phyloP scores from a whole-genome alignment of 2,888 invertebrate species.

The Ectobius pallidus region DNA sequence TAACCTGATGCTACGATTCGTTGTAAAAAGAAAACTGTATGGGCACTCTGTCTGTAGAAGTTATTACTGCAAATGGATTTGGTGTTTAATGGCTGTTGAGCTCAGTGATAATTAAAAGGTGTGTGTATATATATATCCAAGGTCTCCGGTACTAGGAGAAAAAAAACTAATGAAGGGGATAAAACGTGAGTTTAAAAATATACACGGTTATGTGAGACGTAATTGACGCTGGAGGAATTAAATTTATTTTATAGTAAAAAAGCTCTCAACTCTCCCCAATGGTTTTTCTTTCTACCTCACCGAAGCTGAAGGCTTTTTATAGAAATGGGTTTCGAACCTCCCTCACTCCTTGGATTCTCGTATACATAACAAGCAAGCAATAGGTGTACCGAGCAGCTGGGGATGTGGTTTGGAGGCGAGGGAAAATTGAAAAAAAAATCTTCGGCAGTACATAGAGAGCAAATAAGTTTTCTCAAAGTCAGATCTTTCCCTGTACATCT shows the following conservation, averaged over 20 bases:
- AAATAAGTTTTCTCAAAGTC: conserved; percentile 29
- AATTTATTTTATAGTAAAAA: conserved; percentile 19
- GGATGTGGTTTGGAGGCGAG: not conserved
- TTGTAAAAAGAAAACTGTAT: not conserved
- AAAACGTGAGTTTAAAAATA: not conserved
- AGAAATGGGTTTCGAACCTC: not conserved
- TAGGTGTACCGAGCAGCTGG: not conserved
- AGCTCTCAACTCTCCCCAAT: not conserved
- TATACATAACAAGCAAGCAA: not conserved
- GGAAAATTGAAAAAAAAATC: conserved; percentile 17
- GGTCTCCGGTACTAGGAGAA: not conserved
- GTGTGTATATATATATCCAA: not conserved
- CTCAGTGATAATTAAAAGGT: conserved; percentile 2
- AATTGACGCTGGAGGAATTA: not conserved
- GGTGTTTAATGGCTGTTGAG: not conserved
- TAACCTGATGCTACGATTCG: not conserved
- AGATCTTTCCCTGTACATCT: conserved; percentile 1
- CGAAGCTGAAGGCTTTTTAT: not conserved
- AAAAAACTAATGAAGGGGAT: conserved; percentile 33
- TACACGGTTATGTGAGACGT: not conserved
- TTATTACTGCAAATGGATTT: conserved; percentile 17
- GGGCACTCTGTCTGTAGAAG: not conserved
- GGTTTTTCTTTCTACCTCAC: not conserved
- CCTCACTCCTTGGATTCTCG: not conserved
- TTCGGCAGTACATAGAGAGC: conserved; percentile 5